Percentiles rank a stretch among this genome's conserved stretches.
Conservation (phyloP, 2,888 invertebrate genomes). For the Sussaba pulchella region DNA sequence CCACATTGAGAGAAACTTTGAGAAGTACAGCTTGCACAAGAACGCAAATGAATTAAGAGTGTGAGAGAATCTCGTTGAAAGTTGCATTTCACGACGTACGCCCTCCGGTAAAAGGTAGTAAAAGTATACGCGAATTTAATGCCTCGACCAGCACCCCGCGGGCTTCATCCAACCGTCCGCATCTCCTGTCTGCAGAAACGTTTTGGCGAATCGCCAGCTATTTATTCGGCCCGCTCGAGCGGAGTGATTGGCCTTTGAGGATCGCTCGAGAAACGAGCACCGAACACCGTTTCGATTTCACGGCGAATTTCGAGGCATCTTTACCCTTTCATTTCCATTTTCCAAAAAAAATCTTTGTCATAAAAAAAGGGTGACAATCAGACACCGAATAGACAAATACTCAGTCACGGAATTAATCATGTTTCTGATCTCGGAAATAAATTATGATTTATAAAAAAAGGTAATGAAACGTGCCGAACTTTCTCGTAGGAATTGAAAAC, state of each 20-base stretch:
- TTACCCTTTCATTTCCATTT: neutral
- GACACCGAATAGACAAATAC: neutral
- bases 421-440: neutral
- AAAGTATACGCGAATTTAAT: constrained; percentile 47
- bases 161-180: neutral
- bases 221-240: constrained; percentile 63
- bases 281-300: constrained; percentile 44
- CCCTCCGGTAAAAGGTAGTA: constrained; percentile 22
- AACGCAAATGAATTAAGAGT: constrained; percentile 24
- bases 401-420: neutral
- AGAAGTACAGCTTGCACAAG: constrained; percentile 10
- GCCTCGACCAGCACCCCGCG: neutral
- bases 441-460: no score
- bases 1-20: neutral
- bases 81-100: constrained; percentile 22
- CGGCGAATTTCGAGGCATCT: constrained; percentile 4
- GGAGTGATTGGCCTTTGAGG: constrained; percentile 60
- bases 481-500: no score
- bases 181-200: constrained; percentile 38
- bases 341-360: neutral
- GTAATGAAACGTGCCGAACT: no score
- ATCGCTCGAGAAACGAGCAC: constrained; percentile 37
- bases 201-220: constrained; percentile 62
- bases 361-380: no score
- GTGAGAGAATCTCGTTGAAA: constrained; percentile 40